phyloP scores from a whole-genome alignment of 2,797 vertebrate genomes.

The Sebastes umbrosus region DNA sequence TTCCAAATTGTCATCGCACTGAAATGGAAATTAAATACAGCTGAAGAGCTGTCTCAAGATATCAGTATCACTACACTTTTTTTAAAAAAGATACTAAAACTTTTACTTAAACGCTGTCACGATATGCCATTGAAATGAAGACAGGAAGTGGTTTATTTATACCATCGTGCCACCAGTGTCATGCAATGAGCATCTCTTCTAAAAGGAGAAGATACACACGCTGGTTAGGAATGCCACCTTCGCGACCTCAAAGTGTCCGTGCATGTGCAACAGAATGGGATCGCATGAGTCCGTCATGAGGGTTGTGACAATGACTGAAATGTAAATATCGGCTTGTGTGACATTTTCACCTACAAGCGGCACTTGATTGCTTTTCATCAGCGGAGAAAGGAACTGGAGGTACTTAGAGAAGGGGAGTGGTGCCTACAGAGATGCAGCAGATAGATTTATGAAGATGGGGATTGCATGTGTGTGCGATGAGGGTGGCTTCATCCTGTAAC shows the following conservation, averaged over 20 bases:
- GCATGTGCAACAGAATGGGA: conserved; percentile 14
- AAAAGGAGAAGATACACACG: background rate
- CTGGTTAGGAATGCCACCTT: conserved; percentile 4
- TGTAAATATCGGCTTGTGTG: conserved; percentile 65
- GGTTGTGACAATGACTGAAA: conserved; percentile 62
- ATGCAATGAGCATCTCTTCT: background rate
- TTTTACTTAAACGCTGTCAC: background rate
- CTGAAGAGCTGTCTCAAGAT: background rate
- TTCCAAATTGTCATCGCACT: background rate
- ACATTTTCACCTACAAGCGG: conserved; percentile 65
- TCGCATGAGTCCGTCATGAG: conserved; percentile 72
- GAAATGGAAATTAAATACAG: conserved; percentile 3
- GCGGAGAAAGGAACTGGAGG: conserved; percentile 49
- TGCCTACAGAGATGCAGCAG: conserved; percentile 46
- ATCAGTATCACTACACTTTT: background rate
- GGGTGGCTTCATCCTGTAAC: conserved; percentile 79
- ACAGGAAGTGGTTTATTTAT: background rate
- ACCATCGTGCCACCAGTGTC: background rate
- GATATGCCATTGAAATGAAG: background rate
- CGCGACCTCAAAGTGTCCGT: conserved; percentile 14
- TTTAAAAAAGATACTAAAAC: background rate
- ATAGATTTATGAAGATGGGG: conserved; percentile 55
- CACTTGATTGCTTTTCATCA: conserved; percentile 79
- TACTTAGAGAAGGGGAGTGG: conserved; percentile 60
- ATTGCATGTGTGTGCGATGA: conserved; percentile 79